These are phyloP conservation scores for Drosophila limbata DNA, from an alignment of 2,888 invertebrate genomes.

Conservation along the genomic window DNA sequence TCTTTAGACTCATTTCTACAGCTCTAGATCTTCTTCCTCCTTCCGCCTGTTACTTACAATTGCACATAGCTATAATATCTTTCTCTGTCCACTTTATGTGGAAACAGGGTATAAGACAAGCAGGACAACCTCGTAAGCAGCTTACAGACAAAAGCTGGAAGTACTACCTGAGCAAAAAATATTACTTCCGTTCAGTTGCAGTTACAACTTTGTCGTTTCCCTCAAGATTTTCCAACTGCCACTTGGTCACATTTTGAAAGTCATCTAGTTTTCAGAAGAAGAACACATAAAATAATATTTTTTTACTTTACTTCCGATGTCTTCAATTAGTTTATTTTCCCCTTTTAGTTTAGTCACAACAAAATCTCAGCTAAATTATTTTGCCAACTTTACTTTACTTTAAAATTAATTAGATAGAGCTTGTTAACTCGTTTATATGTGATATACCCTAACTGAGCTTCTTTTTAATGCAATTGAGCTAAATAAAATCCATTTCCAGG, in stretches of 20 bases:
- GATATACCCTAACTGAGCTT: no score
- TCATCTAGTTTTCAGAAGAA: not conserved
- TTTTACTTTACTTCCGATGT: not conserved
- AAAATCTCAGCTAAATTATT: no score
- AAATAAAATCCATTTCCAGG: not conserved
- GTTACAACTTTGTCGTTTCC: not conserved
- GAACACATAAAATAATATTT: not conserved
- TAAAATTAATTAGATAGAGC: no score
- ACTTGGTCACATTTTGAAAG: not conserved
- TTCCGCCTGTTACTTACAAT: not conserved
- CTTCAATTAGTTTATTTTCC: not conserved
- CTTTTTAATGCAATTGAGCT: no score
- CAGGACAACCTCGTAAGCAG: conserved; percentile 14
- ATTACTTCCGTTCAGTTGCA: conserved; percentile 28
- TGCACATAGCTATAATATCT: not conserved
- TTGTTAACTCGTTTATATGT: no score
- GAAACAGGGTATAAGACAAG: not conserved
- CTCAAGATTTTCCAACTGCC: not conserved
- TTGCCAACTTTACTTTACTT: not conserved
- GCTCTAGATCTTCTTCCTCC: not conserved
- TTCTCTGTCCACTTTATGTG: not conserved
- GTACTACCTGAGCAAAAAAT: conserved; percentile 27
- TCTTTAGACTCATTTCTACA: not conserved
- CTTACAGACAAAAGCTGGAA: conserved; percentile 41
- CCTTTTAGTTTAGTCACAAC: not conserved